Evolutionary conservation across 2,113 vertebrate genomes (phyloP).

Genomic region (Microcebus jonahi): DNA sequence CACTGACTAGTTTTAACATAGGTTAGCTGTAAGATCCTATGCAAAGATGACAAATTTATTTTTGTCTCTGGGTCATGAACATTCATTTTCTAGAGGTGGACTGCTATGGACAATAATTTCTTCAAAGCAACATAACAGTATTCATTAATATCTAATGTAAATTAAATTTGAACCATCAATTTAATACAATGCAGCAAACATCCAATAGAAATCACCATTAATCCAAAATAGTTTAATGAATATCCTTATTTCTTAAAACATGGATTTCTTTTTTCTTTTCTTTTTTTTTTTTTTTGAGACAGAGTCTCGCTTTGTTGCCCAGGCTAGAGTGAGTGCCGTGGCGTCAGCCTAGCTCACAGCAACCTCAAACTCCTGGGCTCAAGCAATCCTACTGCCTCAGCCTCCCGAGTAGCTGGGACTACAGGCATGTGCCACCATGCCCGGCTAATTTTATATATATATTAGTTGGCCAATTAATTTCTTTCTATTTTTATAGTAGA

Average conservation of each 20-base stretch:
- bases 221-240: constrained; percentile 29
- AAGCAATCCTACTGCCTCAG: too few species aligned
- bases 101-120: not conserved
- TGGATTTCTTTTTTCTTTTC: too few species aligned
- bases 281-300: too few species aligned
- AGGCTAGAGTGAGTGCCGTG: too few species aligned
- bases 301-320: too few species aligned
- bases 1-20: constrained; percentile 1
- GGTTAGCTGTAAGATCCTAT: not conserved
- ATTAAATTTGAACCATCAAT: not conserved
- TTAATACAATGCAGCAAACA: not conserved
- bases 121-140: not conserved
- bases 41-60: not conserved
- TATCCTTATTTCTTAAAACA: constrained; percentile 46
- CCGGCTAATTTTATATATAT: too few species aligned
- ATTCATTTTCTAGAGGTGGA: not conserved
- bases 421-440: too few species aligned
- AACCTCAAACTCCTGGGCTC: too few species aligned
- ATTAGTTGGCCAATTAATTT: too few species aligned
- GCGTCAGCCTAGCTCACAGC: too few species aligned
- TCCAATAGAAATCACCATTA: not conserved
- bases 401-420: too few species aligned
- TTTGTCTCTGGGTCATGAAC: not conserved
- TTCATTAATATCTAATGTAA: not conserved
- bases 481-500: too few species aligned